These are phyloP conservation scores for Arrhamphus sclerolepis DNA, from an alignment of 2,797 vertebrate species.

Conservation along the genomic window DNA sequence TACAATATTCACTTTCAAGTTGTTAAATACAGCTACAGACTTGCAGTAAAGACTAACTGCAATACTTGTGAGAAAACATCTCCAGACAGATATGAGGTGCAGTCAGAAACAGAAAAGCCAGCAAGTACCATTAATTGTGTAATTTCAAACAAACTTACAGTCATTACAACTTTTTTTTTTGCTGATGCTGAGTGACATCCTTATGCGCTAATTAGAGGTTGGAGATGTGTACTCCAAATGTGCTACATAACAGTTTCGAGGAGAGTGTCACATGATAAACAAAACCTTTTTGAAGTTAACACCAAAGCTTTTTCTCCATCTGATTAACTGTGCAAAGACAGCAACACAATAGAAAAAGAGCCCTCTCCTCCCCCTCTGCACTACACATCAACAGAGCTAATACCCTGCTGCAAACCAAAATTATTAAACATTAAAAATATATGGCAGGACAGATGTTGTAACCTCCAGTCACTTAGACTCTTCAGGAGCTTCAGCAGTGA, in stretches of 20 bases:
- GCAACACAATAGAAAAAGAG: slow-evolving; percentile 57
- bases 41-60: slow-evolving; percentile 37
- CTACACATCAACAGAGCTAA: slow-evolving; percentile 49
- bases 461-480: slow-evolving; percentile 37
- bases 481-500: slow-evolving; percentile 23
- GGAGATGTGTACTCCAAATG: slow-evolving; percentile 34
- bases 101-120: slow-evolving; percentile 38
- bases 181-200: slow-evolving; percentile 49
- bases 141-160: slow-evolving; percentile 37
- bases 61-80: slow-evolving; percentile 32
- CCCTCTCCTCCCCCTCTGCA: slow-evolving; percentile 21
- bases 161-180: slow-evolving; percentile 41
- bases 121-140: slow-evolving; percentile 43
- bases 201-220: slow-evolving; percentile 66
- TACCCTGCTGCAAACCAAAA: slow-evolving; percentile 55
- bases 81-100: slow-evolving; percentile 20
- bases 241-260: slow-evolving; percentile 34
- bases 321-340: slow-evolving; percentile 13
- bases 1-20: neutral
- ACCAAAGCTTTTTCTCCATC: slow-evolving; percentile 39
- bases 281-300: slow-evolving; percentile 65
- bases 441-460: slow-evolving; percentile 29
- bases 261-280: slow-evolving; percentile 52
- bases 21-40: slow-evolving; percentile 35
- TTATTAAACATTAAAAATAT: slow-evolving; percentile 51